phyloP scores from a whole-genome alignment of 2,113 vertebrate genomes.

The Rana temporaria region DNA sequence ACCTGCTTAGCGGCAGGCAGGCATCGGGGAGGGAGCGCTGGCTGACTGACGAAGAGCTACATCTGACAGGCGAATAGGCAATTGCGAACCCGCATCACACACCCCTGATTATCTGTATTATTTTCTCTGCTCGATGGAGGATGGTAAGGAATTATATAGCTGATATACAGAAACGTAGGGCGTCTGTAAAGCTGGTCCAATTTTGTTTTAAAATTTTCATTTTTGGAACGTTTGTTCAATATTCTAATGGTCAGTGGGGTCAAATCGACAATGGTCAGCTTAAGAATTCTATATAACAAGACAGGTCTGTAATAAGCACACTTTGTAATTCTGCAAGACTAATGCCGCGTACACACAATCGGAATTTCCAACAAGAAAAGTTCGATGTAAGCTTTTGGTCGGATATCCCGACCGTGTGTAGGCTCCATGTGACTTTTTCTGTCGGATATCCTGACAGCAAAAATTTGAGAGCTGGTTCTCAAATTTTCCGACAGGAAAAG shows the following conservation, averaged over 20 bases:
- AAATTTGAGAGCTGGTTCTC: no score
- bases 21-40: not conserved
- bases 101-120: not conserved
- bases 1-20: slow-evolving; percentile 50
- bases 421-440: no score
- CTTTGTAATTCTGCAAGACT: not conserved
- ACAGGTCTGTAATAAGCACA: not conserved
- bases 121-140: not conserved
- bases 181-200: not conserved
- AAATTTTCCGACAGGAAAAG: no score
- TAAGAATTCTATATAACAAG: not conserved
- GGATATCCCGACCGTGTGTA: no score
- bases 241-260: no score
- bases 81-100: not conserved
- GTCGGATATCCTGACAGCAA: no score
- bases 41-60: not conserved
- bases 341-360: no score
- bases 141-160: not conserved
- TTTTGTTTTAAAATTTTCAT: no score
- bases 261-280: no score
- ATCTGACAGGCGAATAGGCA: not conserved
- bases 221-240: no score
- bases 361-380: no score
- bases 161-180: not conserved
- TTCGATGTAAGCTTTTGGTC: no score